These are phyloP conservation scores for Trachelus troglodyta DNA, from an alignment of 2,888 invertebrate species.

Conservation along the genomic window DNA sequence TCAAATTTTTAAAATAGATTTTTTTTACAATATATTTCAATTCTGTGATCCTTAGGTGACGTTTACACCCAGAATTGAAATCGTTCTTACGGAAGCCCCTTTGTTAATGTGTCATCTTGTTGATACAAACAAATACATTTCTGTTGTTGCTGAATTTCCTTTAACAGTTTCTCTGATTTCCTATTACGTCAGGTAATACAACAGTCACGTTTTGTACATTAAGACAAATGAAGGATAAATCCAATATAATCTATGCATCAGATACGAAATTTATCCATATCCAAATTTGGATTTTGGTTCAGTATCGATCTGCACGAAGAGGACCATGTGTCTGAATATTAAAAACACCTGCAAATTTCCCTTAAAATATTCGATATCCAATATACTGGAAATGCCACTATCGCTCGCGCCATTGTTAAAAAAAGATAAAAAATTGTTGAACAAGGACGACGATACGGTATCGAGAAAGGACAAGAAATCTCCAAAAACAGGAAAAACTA, in stretches of 20 bases:
- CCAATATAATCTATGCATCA: background rate
- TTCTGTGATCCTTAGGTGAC: constrained; percentile 29
- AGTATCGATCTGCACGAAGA: constrained; percentile 68
- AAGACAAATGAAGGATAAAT: background rate
- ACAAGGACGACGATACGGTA: background rate
- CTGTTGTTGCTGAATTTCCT: constrained; percentile 49
- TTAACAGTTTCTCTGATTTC: constrained; percentile 46
- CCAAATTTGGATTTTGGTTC: constrained; percentile 73
- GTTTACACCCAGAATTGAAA: constrained; percentile 40
- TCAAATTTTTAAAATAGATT: background rate
- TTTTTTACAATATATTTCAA: background rate
- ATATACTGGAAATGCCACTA: background rate
- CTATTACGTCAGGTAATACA: constrained; percentile 43
- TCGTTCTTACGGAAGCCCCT: constrained; percentile 38
- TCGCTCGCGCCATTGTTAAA: background rate
- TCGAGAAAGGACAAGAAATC: constrained; percentile 37
- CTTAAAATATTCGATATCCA: constrained; percentile 67
- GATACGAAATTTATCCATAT: constrained; percentile 67
- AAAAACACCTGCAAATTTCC: constrained; percentile 74
- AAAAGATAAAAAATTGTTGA: background rate
- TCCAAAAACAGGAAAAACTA: constrained; percentile 20
- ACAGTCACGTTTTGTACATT: background rate
- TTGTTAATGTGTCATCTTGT: constrained; percentile 47
- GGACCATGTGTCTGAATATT: constrained; percentile 69
- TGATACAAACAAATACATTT: constrained; percentile 37